phyloP scores from a whole-genome alignment of 2,797 vertebrate genomes.

The Bryconaethiops microstoma region DNA sequence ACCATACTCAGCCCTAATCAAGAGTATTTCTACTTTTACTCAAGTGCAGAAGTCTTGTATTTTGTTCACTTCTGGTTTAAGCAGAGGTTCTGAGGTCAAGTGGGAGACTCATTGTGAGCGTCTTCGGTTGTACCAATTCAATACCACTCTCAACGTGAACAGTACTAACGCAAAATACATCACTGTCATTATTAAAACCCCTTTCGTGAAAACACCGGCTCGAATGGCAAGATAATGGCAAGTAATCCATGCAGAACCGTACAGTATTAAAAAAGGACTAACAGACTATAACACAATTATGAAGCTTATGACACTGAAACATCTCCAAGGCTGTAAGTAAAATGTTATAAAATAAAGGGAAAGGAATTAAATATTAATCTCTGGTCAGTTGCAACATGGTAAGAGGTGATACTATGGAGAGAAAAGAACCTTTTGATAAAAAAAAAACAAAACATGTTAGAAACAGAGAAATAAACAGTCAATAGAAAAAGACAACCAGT shows the following conservation, averaged over 20 bases:
- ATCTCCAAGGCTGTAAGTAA: conserved; percentile 34
- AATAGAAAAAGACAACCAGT: neutral
- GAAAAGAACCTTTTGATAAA: neutral
- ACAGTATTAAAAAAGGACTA: conserved; percentile 16
- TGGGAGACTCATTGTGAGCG: neutral
- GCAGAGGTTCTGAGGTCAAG: neutral
- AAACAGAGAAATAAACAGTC: too few relatives aligned
- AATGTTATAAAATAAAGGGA: conserved; percentile 35
- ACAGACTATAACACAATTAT: conserved; percentile 8
- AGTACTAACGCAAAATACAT: neutral
- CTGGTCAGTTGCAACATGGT: neutral
- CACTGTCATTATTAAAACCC: neutral
- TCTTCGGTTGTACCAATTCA: neutral
- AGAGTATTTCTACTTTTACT: neutral
- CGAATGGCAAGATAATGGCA: conserved; percentile 62
- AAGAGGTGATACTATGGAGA: neutral
- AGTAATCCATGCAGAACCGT: conserved; percentile 44
- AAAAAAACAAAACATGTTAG: neutral
- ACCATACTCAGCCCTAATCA: too few relatives aligned
- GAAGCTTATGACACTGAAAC: conserved; percentile 15
- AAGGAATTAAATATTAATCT: conserved; percentile 18
- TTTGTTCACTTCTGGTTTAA: too few relatives aligned
- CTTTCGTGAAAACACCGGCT: neutral
- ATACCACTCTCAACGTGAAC: neutral
- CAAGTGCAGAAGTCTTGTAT: neutral